These are phyloP conservation scores for Salpingus planirostris DNA, from an alignment of 2,888 invertebrate genomes.

Conservation along the genomic window DNA sequence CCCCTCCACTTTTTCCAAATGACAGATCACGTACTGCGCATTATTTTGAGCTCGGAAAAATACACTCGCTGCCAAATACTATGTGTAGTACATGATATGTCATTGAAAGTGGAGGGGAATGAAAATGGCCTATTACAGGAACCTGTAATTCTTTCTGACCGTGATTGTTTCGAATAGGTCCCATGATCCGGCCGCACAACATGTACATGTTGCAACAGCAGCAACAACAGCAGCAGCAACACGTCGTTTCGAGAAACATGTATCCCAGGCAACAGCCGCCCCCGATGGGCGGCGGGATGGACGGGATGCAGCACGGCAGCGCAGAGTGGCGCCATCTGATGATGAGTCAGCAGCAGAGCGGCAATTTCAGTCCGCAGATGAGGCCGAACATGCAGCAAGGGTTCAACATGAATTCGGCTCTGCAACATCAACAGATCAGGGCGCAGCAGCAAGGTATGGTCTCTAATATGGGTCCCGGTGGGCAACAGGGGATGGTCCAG, in stretches of 20 bases:
- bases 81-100: too few species aligned
- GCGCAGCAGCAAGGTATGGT: conserved; percentile 39
- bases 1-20: too few species aligned
- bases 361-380: conserved; percentile 43
- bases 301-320: conserved; percentile 45
- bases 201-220: conserved; percentile 52
- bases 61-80: too few species aligned
- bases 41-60: conserved; percentile 3
- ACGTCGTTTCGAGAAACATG: conserved; percentile 40
- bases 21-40: too few species aligned
- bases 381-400: conserved; percentile 46
- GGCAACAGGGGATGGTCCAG: conserved; percentile 23
- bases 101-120: too few species aligned
- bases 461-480: conserved; percentile 34
- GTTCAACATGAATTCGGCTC: conserved; percentile 23
- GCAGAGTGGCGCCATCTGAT: conserved; percentile 56
- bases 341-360: conserved; percentile 48
- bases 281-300: conserved; percentile 47
- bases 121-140: too few species aligned
- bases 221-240: conserved; percentile 48
- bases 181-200: conserved; percentile 60
- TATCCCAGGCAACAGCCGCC: conserved; percentile 47
- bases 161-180: too few species aligned
- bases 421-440: conserved; percentile 44
- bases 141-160: too few species aligned